Evolutionary conservation across 2,113 vertebrate genomes (phyloP).

Genomic region (Poeciliopsis prolifica): DNA sequence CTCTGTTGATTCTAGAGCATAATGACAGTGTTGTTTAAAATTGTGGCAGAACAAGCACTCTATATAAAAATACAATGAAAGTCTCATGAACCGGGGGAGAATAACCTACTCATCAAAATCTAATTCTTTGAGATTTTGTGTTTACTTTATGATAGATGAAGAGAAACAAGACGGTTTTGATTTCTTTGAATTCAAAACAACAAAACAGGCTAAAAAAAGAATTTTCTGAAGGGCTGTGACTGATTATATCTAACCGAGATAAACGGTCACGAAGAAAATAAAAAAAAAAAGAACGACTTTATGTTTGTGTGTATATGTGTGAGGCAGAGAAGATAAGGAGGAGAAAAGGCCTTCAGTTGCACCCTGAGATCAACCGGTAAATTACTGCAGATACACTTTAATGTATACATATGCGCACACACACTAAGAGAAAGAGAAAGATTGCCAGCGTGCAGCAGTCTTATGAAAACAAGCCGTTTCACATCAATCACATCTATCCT

Average conservation of each 20-base stretch:
- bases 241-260: slow-evolving; percentile 45
- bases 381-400: slow-evolving; percentile 29
- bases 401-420: slow-evolving; percentile 3
- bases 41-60: not conserved
- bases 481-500: slow-evolving; percentile 70
- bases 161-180: not conserved
- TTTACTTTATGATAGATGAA: slow-evolving; percentile 12
- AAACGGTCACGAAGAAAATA: slow-evolving; percentile 9
- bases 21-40: not conserved
- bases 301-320: slow-evolving; percentile 2
- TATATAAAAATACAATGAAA: slow-evolving; percentile 14
- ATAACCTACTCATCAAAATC: slow-evolving; percentile 29
- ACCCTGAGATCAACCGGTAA: slow-evolving; percentile 49
- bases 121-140: slow-evolving; percentile 8
- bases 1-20: slow-evolving; percentile 12
- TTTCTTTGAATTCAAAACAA: slow-evolving; percentile 24
- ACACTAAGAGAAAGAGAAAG: slow-evolving; percentile 3
- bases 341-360: slow-evolving; percentile 33
- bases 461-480: slow-evolving; percentile 74
- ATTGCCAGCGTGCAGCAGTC: slow-evolving; percentile 30
- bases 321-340: slow-evolving; percentile 20
- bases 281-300: not conserved
- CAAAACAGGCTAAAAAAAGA: slow-evolving; percentile 13
- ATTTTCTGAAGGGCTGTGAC: slow-evolving; percentile 7
- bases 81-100: slow-evolving; percentile 12